Evolutionary conservation across 2,888 invertebrate genomes (phyloP).

Genomic region (Mystacides longicornis): DNA sequence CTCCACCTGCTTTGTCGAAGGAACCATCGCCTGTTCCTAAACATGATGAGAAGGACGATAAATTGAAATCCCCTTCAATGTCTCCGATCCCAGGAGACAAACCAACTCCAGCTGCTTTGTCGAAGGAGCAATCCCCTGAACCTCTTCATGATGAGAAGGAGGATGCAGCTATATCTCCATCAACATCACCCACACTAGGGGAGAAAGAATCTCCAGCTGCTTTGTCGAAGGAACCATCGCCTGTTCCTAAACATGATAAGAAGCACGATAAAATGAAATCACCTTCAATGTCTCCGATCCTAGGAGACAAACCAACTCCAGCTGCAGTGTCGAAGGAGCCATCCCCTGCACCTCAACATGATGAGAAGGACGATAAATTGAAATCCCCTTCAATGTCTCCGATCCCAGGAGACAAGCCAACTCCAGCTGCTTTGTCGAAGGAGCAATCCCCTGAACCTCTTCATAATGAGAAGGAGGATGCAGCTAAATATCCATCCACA

Average conservation of each 20-base stretch:
- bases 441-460: not conserved
- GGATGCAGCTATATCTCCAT: not conserved
- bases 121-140: not conserved
- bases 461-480: not conserved
- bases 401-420: not conserved
- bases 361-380: not conserved
- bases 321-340: not conserved
- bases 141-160: not conserved
- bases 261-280: constrained; percentile 1
- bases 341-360: not conserved
- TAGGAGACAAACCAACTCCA: constrained; percentile 1
- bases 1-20: not conserved
- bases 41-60: not conserved
- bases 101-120: too few relatives aligned
- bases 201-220: not conserved
- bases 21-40: not conserved
- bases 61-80: not conserved
- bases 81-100: not conserved
- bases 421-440: not conserved
- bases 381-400: not conserved
- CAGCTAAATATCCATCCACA: not conserved
- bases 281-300: not conserved
- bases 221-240: not conserved
- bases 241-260: not conserved
- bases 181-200: constrained; percentile 3